phyloP scores from a whole-genome alignment of 2,797 vertebrate species.

The Trematomus bernacchii region DNA sequence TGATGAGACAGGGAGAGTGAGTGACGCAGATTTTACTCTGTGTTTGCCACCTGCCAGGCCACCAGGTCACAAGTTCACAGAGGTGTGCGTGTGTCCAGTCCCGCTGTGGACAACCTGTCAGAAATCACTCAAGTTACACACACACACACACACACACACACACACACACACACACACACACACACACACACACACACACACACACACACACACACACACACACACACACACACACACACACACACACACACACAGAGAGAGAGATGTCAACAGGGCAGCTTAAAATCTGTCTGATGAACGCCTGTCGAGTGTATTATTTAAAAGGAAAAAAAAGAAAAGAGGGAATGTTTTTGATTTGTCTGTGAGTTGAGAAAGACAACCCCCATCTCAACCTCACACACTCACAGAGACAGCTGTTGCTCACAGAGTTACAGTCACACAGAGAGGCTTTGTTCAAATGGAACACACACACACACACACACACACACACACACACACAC shows the following conservation, averaged over 20 bases:
- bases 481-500: conserved; percentile 23
- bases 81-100: conserved; percentile 9
- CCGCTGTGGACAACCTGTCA: conserved; percentile 29
- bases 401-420: conserved; percentile 82
- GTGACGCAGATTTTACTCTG: conserved; percentile 55
- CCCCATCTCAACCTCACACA: conserved; percentile 14
- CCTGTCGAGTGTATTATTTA: conserved; percentile 7
- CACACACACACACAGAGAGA: background rate
- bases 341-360: conserved; percentile 67
- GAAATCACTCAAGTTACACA: conserved; percentile 28
- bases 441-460: conserved; percentile 80
- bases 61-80: conserved; percentile 53
- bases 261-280: conserved; percentile 12
- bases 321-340: background rate
- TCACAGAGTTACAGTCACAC: conserved; percentile 73
- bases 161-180: too few species aligned
- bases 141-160: too few species aligned
- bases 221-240: too few species aligned
- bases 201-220: too few species aligned
- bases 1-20: conserved; percentile 65
- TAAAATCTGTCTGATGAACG: background rate
- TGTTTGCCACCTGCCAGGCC: conserved; percentile 69
- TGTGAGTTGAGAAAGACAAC: conserved; percentile 20
- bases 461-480: conserved; percentile 41
- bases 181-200: too few species aligned